Base-by-base conservation (phyloP, 2,113 vertebrate genomes). In the Stigmatopora argus region DNA sequence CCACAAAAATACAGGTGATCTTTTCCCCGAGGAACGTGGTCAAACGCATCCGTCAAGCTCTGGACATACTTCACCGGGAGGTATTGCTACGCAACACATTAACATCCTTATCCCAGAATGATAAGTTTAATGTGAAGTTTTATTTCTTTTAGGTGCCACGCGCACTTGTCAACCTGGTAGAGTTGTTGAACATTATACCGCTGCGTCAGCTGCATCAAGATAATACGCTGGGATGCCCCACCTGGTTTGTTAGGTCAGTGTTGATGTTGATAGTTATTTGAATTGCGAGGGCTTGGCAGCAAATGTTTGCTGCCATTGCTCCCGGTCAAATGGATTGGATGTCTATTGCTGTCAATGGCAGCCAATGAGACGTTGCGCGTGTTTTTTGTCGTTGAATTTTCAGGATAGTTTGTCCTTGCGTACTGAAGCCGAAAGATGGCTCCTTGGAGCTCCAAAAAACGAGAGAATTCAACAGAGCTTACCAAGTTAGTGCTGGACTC, bases 91-190 rank as follows among this genome's bases (percentile, higher is more conserved):
- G 51, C 23, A 19, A 15, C 62, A 38, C 19, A 21, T n/a, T 18
- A 51, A 48, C 12, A 10, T 61, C 26, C 14, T 31, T 15, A 56
- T 56, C 46, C 4, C 13, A 14, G 13, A 14, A 15, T 12, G 23
- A 1, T 7, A 7, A 8, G 6, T 45, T 44, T 15, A 21, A 41
- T 21, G 12, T 38, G 15, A 4, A 7, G 15, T 49, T 66, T 38
- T 56, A 21, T 44, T 0, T 19, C 34, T 5, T 68, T 5, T 75
- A 99, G 96, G 92, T 97, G 38, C 96, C 96, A 3, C 94, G 89
- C 78, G 92, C 91, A 11, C 66, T 97, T 14, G 94, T 99, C 70
- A 98, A 92, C 69, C 86, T 99, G 15, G 90, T 96, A 23, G 91
- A 94, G 63, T 74, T 95, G 75, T 65, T 91, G 45, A 56, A 92